Conservation (phyloP, 2,113 vertebrate species). For the Atherinomorus stipes region DNA sequence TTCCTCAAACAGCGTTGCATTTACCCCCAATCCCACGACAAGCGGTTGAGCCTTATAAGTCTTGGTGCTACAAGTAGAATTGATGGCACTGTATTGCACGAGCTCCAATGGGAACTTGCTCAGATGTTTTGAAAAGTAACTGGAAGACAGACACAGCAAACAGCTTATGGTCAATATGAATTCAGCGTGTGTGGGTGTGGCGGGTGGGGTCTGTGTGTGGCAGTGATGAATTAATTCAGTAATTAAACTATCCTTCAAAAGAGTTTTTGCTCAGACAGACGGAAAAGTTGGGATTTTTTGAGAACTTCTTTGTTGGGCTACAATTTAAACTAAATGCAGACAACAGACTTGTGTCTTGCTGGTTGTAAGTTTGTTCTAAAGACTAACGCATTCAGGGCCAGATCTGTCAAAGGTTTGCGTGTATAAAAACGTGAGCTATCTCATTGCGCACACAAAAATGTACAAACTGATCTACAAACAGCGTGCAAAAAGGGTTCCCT, state of each 20-base stretch:
- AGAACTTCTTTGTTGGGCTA: too few relatives aligned
- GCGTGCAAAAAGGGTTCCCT: too few relatives aligned
- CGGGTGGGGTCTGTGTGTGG: neutral
- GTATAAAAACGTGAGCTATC: too few relatives aligned
- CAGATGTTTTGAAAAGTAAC: constrained; percentile 53
- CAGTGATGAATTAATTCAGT: constrained; percentile 8
- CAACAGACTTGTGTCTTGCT: too few relatives aligned
- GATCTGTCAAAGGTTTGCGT: too few relatives aligned
- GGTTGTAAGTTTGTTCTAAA: too few relatives aligned
- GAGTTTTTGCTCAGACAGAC: constrained; percentile 5
- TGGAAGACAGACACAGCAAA: constrained; percentile 47
- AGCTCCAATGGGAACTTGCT: constrained; percentile 57
- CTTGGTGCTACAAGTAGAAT: constrained; percentile 38
- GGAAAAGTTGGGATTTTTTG: neutral
- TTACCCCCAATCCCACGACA: constrained; percentile 59
- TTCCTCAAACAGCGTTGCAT: constrained; percentile 48
- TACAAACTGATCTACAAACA: too few relatives aligned
- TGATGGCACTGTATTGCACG: constrained; percentile 48
- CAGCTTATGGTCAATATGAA: constrained; percentile 30
- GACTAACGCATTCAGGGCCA: too few relatives aligned
- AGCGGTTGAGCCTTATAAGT: constrained; percentile 63
- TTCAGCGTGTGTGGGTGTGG: neutral
- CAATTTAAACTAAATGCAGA: too few relatives aligned
- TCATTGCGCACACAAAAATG: too few relatives aligned
- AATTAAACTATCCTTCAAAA: constrained; percentile 13